Base-by-base conservation (phyloP, 2,888 invertebrate genomes). In the Polydrusus tereticollis region DNA sequence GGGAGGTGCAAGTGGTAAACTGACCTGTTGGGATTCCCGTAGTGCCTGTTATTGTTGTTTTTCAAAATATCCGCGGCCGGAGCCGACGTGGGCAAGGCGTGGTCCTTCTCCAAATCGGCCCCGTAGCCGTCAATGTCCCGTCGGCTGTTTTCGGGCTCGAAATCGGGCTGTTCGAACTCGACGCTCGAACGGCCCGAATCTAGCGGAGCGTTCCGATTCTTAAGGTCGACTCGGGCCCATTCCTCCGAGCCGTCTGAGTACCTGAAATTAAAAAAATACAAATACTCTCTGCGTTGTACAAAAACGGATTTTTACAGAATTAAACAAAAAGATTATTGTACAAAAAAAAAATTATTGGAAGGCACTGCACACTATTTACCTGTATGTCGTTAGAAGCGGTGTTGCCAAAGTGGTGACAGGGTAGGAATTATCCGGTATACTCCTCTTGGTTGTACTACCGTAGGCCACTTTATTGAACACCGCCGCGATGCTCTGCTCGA, bases 11-110 rank as follows among this genome's bases (percentile, higher is more conserved):
- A 2, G 36, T 36, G 3, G 29, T 36, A 16, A 2, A 47, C 23
- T 45, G 14, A 74, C 26, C 89, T 85, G 83, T 89, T 92, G 26
- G 92, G 92, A 86, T 93, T 93, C 77, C 91, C 91, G 84, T 92
- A 92, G 69, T 92, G 90, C 74, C 91, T 91, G 83, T 93, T 92
- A 85, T 91, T 92, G 85, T 92, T 91, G 82, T 92, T 91, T 86
- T 93, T 92, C 82, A 92, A 87, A 79, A 93, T 92, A 85, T 92
- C 92, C n/a, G 92, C 92, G 80, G 92, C 92, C 72, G 92, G 92
- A 65, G 92, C 92, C 70, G 92, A 91, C 75, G 92, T 93, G 16
- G 92, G 92, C 81, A 93, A 83, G 50, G 90, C 92, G 85, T 93
- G 92, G 85, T 92, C 92, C 77, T 91, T 87, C 84, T 93, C 92